Evolutionary conservation across 2,797 vertebrate genomes (phyloP).

Genomic region (Bradypodion ventrale): DNA sequence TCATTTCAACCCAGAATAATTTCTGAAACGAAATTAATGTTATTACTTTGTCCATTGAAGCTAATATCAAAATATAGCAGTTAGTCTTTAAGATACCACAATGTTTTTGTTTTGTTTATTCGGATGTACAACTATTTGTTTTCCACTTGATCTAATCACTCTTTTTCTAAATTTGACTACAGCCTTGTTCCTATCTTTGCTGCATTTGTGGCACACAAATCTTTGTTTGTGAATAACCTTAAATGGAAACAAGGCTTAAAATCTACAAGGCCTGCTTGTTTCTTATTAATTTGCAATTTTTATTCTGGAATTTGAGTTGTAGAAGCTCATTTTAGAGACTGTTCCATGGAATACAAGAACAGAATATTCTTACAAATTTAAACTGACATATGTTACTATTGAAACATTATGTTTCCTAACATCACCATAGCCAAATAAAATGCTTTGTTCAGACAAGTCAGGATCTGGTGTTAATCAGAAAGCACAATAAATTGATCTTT

Average conservation of each 20-base stretch:
- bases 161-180: no score
- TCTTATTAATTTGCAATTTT: not conserved
- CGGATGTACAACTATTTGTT: no score
- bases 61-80: no score
- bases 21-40: no score
- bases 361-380: not conserved
- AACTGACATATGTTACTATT: not conserved
- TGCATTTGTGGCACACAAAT: no score
- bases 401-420: slow-evolving; percentile 13
- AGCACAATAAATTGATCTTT: slow-evolving; percentile 6
- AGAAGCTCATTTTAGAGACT: slow-evolving; percentile 11
- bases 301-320: slow-evolving; percentile 8
- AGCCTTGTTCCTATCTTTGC: no score
- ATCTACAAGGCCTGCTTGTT: slow-evolving; percentile 4
- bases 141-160: no score
- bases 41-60: no score
- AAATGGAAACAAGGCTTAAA: not conserved
- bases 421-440: slow-evolving; percentile 15
- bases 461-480: not conserved
- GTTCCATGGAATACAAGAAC: not conserved
- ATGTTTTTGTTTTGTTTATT: no score
- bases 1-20: no score
- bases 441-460: not conserved
- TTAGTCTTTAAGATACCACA: no score
- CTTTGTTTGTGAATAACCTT: not conserved